Evolutionary conservation across 2,888 invertebrate species (phyloP).

Genomic region (Ochropleura plecta): DNA sequence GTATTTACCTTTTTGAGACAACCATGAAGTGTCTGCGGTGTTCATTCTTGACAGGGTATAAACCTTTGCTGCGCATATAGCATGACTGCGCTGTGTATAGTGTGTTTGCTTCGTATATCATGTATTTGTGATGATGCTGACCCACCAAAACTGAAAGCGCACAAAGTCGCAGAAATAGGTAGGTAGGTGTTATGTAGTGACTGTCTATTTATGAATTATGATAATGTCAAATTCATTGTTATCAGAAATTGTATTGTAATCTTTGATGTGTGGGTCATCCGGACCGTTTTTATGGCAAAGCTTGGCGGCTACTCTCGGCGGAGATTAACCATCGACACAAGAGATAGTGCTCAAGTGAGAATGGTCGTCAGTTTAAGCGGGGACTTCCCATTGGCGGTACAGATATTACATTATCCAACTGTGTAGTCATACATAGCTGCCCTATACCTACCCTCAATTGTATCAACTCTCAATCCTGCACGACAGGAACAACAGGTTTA

Average conservation of each 20-base stretch:
- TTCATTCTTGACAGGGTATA: neutral
- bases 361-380: too few relatives aligned
- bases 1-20: neutral
- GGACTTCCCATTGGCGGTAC: too few relatives aligned
- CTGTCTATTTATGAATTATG: neutral
- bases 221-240: neutral
- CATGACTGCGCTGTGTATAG: neutral
- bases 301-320: neutral
- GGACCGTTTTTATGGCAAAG: neutral
- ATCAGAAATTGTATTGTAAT: neutral
- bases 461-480: too few relatives aligned
- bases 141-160: neutral
- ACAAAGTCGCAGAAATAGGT: neutral
- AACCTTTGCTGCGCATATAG: constrained; percentile 1
- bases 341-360: neutral
- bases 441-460: too few relatives aligned
- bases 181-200: neutral
- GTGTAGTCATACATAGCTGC: too few relatives aligned
- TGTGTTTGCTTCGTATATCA: neutral
- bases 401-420: too few relatives aligned
- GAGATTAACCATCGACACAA: neutral
- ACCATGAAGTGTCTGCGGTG: neutral
- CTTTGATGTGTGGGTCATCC: neutral
- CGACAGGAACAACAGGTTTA: too few relatives aligned
- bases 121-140: neutral